These are phyloP conservation scores for Atethmia centrago DNA, from an alignment of 2,888 invertebrate genomes.

Conservation along the genomic window DNA sequence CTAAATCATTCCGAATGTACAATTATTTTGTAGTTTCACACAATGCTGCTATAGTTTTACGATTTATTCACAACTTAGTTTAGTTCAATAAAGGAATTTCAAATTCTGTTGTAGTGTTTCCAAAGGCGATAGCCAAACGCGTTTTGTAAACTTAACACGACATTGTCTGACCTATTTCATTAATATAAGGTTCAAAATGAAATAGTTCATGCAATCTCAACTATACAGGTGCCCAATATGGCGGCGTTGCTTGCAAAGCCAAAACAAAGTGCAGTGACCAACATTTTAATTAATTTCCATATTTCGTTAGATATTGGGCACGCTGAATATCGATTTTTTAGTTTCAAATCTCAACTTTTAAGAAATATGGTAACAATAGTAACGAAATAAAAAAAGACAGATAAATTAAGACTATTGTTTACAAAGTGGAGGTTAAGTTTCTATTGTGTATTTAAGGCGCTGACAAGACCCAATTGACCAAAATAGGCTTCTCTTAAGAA, in stretches of 20 bases:
- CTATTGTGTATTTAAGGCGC: constrained; percentile 49
- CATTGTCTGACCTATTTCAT: neutral
- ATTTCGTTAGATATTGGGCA: neutral
- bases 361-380: constrained; percentile 15
- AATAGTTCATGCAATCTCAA: neutral
- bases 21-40: constrained; percentile 50
- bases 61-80: constrained; percentile 6
- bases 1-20: constrained; percentile 60
- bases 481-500: too few species aligned
- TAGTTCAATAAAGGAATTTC: constrained; percentile 1
- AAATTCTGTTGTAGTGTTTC: neutral
- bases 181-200: neutral
- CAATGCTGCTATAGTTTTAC: constrained; percentile 43
- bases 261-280: neutral
- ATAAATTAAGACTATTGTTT: constrained; percentile 32
- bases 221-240: neutral
- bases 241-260: neutral
- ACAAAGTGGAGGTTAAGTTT: constrained; percentile 51
- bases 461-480: too few species aligned
- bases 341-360: neutral
- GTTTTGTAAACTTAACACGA: neutral
- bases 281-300: neutral
- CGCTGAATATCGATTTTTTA: neutral
- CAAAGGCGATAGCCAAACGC: neutral
- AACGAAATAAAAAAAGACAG: constrained; percentile 46